Percentiles rank a stretch among this genome's conserved stretches.
phyloP scores from a whole-genome alignment of 2,113 vertebrate species.

The Sylvia atricapilla region DNA sequence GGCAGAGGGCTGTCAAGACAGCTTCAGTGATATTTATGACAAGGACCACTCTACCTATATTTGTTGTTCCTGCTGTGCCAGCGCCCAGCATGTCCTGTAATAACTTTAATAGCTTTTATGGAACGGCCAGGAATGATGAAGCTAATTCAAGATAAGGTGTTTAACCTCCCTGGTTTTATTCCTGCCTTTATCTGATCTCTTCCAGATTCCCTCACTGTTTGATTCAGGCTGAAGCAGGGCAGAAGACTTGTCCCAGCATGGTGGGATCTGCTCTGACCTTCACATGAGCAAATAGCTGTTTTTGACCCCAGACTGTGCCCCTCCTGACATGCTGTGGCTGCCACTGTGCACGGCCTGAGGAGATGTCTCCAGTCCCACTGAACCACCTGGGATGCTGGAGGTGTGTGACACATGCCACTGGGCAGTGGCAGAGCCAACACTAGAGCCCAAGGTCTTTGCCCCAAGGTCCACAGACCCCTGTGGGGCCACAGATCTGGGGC shows the following conservation, averaged over 20 bases:
- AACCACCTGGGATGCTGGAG: background rate
- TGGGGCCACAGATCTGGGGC: background rate
- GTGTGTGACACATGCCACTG: rapidly evolving
- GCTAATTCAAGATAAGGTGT: background rate
- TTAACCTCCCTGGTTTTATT: background rate
- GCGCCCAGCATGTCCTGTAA: background rate
- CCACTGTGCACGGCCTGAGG: background rate
- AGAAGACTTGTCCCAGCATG: background rate
- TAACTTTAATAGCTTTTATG: conserved; percentile 9
- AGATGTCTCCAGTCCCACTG: background rate
- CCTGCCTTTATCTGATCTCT: background rate
- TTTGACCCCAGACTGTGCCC: background rate
- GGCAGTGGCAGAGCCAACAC: background rate
- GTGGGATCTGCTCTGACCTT: background rate
- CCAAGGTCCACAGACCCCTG: rapidly evolving
- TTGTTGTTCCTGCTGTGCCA: conserved; percentile 11
- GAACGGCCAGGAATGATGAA: background rate
- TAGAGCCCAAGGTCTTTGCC: background rate
- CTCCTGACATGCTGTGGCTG: background rate
- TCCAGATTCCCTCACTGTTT: background rate
- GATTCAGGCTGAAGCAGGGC: background rate
- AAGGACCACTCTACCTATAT: background rate
- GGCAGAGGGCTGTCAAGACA: background rate
- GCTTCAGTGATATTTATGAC: background rate
- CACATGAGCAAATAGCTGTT: background rate